Evolutionary conservation across 2,113 vertebrate genomes (phyloP).

Genomic region (Corvus cornix): DNA sequence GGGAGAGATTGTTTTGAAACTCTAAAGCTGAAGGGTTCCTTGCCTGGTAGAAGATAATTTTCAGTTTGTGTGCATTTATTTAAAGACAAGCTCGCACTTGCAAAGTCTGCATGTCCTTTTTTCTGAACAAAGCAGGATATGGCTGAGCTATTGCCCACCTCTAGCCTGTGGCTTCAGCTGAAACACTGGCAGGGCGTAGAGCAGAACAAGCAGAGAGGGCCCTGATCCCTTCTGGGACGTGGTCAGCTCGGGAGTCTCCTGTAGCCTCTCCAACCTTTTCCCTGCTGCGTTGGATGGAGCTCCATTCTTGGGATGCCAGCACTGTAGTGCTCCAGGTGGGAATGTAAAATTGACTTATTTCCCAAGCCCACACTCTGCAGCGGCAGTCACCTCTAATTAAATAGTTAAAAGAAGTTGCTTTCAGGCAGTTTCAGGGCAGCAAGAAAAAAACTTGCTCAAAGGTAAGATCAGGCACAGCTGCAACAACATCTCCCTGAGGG

Average conservation of each 20-base stretch:
- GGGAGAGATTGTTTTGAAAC: neutral
- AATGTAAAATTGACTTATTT: neutral
- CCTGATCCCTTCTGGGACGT: neutral
- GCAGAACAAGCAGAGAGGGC: neutral
- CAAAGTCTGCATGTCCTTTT: neutral
- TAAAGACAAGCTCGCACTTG: neutral
- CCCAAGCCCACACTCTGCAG: neutral
- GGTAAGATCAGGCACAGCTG: neutral
- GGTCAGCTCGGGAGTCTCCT: neutral
- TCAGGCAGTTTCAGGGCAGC: constrained; percentile 28
- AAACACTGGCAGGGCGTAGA: neutral
- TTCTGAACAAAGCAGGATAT: neutral
- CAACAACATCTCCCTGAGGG: neutral
- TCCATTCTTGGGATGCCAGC: neutral
- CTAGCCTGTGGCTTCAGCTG: neutral
- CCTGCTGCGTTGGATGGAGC: fast-evolving
- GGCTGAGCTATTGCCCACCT: neutral
- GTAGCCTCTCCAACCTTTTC: neutral
- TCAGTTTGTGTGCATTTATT: neutral
- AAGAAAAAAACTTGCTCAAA: neutral
- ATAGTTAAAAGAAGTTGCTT: neutral
- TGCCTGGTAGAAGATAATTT: neutral
- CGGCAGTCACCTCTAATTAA: neutral
- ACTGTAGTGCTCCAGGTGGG: neutral
- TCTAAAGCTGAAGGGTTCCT: neutral